These are phyloP conservation scores for Struthio camelus DNA, from an alignment of 2,113 vertebrate species.

Conservation along the genomic window DNA sequence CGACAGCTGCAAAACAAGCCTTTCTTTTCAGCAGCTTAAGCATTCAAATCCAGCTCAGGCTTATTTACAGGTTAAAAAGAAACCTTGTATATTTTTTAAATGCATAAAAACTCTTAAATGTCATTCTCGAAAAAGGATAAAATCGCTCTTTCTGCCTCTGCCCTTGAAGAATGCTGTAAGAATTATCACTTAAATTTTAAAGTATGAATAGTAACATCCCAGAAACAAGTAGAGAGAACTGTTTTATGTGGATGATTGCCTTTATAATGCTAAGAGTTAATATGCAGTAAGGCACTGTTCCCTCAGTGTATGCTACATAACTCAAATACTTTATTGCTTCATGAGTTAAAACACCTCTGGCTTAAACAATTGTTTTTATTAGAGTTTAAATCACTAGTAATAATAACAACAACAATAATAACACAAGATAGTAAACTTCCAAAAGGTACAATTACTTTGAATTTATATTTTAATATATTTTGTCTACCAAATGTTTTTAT, in stretches of 20 bases:
- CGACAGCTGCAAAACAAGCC: conserved; percentile 1
- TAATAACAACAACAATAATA: neutral
- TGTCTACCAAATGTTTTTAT: neutral
- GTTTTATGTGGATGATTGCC: neutral
- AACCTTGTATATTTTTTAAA: too few species aligned
- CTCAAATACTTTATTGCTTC: too few species aligned
- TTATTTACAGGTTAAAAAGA: neutral
- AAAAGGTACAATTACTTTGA: neutral
- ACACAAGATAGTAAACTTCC: neutral
- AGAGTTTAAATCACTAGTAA: neutral
- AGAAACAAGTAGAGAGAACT: neutral
- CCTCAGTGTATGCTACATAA: neutral
- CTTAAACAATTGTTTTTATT: neutral
- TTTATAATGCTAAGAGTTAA: neutral
- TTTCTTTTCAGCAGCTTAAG: neutral
- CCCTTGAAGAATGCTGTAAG: neutral
- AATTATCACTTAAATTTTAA: neutral
- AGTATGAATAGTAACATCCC: neutral
- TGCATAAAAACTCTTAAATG: too few species aligned
- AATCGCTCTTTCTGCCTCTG: neutral
- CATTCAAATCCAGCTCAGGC: neutral
- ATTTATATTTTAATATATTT: neutral
- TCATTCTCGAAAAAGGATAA: neutral
- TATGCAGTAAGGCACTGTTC: neutral
- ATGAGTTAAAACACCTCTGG: neutral